phyloP scores from a whole-genome alignment of 2,888 invertebrate species.

The Campopleginae sp. region DNA sequence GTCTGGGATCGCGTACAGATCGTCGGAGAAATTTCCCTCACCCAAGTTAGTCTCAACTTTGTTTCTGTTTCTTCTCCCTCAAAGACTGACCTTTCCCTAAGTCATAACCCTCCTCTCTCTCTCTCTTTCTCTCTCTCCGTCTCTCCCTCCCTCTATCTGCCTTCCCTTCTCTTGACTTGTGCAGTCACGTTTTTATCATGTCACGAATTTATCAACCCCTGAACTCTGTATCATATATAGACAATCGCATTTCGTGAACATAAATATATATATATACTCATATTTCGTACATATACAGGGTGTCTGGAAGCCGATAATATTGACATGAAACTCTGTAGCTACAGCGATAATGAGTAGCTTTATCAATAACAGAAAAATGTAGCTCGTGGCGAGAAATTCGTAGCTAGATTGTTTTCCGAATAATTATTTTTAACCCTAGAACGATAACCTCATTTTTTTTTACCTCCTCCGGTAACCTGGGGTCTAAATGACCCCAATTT shows the following conservation, averaged over 20 bases:
- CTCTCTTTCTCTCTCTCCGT: conserved; percentile 39
- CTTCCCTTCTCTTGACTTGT: conserved; percentile 60
- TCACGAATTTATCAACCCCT: conserved; percentile 71
- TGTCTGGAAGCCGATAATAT: neutral
- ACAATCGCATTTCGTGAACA: conserved; percentile 13
- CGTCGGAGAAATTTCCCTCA: conserved; percentile 58
- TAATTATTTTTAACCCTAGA: neutral
- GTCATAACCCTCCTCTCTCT: neutral
- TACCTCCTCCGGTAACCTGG: too few relatives aligned
- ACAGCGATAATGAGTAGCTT: neutral
- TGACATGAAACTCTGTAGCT: neutral
- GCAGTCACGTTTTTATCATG: conserved; percentile 72
- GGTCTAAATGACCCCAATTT: too few relatives aligned
- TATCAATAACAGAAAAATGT: neutral
- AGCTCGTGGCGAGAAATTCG: neutral
- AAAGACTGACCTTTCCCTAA: conserved; percentile 52
- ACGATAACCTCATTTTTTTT: too few relatives aligned
- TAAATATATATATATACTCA: conserved; percentile 32
- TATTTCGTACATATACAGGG: conserved; percentile 9
- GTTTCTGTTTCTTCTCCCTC: conserved; percentile 44
- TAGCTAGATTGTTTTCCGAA: neutral
- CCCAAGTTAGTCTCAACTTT: conserved; percentile 29
- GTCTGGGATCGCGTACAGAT: conserved; percentile 58
- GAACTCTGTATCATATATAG: conserved; percentile 58
- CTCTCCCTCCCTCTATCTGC: conserved; percentile 15